Conservation (phyloP, 2,797 vertebrate species). For the Coregonus suidteri region DNA sequence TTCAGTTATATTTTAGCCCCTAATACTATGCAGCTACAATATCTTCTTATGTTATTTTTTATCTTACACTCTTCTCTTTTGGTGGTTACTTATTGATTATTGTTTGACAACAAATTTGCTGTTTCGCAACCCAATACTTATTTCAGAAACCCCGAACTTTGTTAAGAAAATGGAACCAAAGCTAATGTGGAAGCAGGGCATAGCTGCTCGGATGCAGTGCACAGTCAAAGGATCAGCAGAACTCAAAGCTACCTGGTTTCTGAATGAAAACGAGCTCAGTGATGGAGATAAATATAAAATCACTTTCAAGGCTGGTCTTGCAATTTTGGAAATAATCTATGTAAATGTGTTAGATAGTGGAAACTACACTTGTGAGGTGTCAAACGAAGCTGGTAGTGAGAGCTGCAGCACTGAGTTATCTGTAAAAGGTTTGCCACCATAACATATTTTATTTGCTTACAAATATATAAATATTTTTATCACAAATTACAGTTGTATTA, state of each 20-base stretch:
- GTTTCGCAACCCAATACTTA: conserved; percentile 48
- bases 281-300: conserved; percentile 86
- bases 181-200: conserved; percentile 91
- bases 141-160: conserved; percentile 90
- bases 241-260: conserved; percentile 93
- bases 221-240: conserved; percentile 92
- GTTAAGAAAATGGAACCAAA: conserved; percentile 93
- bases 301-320: conserved; percentile 83
- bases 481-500: neutral
- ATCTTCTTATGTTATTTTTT: conserved; percentile 20
- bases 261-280: conserved; percentile 89
- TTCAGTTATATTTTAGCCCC: conserved; percentile 24
- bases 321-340: conserved; percentile 84
- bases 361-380: conserved; percentile 91
- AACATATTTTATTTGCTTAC: neutral
- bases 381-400: conserved; percentile 92
- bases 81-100: conserved; percentile 24
- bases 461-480: neutral
- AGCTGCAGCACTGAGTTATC: conserved; percentile 86
- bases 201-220: conserved; percentile 88
- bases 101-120: conserved; percentile 37
- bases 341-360: conserved; percentile 88
- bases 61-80: conserved; percentile 35
- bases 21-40: conserved; percentile 45
- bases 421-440: conserved; percentile 91